phyloP scores from a whole-genome alignment of 2,113 vertebrate species.

The Cyphomyrus discorhynchus region DNA sequence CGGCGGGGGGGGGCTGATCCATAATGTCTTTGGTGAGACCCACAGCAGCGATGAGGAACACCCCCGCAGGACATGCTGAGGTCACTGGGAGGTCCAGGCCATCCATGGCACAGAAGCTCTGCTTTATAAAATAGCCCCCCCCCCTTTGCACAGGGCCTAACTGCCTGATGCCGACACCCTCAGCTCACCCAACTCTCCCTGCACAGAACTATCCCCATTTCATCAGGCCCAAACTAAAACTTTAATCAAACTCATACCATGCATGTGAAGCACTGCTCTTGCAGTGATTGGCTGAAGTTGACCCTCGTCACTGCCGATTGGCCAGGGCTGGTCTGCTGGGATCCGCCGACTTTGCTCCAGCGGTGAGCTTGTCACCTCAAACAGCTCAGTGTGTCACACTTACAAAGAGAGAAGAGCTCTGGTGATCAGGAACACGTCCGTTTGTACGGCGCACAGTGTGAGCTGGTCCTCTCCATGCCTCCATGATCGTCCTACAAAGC shows the following conservation, averaged over 20 bases:
- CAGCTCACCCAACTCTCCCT: background rate
- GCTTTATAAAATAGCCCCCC: background rate
- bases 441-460: background rate
- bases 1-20: background rate
- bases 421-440: background rate
- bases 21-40: background rate
- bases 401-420: background rate
- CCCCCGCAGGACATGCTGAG: background rate
- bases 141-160: background rate
- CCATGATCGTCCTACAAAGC: background rate
- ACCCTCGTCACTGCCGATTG: background rate
- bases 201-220: background rate
- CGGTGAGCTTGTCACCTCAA: background rate
- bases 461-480: background rate
- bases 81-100: background rate
- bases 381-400: background rate
- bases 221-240: background rate
- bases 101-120: background rate
- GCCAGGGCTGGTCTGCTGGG: background rate
- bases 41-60: background rate
- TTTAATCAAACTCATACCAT: background rate
- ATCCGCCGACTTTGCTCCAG: background rate
- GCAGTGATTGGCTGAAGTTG: background rate
- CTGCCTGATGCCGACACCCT: background rate
- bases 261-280: background rate